phyloP scores from a whole-genome alignment of 2,888 invertebrate species.

The Lymantria dispar region DNA sequence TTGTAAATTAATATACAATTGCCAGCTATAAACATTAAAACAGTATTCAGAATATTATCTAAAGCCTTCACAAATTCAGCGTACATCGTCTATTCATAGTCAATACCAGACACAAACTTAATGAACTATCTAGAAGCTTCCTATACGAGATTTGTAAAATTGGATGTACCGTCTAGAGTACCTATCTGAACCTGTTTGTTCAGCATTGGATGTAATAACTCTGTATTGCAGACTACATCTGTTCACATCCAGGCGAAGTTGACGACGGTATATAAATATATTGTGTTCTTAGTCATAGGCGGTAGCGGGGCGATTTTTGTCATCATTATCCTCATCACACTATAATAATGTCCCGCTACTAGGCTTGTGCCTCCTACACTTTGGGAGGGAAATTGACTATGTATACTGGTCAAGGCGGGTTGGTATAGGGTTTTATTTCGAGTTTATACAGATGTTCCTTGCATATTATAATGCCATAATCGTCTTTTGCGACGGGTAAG shows the following conservation, averaged over 20 bases:
- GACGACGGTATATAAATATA: conserved; percentile 24
- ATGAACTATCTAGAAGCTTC: not conserved
- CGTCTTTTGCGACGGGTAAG: no score
- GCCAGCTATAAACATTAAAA: no score
- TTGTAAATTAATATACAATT: no score
- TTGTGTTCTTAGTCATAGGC: not conserved
- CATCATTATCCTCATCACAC: no score
- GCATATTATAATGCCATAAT: no score
- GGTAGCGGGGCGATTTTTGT: not conserved
- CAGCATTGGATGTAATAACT: conserved; percentile 39
- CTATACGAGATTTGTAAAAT: conserved; percentile 8
- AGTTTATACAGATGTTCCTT: no score
- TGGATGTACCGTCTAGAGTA: conserved; percentile 15
- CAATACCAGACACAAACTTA: not conserved
- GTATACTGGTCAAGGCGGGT: no score
- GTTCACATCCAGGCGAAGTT: conserved; percentile 30
- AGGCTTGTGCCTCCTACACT: no score
- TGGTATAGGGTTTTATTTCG: no score
- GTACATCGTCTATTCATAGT: not conserved
- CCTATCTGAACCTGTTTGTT: conserved; percentile 29
- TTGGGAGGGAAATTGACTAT: no score
- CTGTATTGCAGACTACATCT: conserved; percentile 41
- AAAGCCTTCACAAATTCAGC: not conserved
- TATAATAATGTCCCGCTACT: no score
- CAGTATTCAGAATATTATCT: no score